Conservation (phyloP, 2,888 invertebrate genomes). For the Polylopha cassiicola region DNA sequence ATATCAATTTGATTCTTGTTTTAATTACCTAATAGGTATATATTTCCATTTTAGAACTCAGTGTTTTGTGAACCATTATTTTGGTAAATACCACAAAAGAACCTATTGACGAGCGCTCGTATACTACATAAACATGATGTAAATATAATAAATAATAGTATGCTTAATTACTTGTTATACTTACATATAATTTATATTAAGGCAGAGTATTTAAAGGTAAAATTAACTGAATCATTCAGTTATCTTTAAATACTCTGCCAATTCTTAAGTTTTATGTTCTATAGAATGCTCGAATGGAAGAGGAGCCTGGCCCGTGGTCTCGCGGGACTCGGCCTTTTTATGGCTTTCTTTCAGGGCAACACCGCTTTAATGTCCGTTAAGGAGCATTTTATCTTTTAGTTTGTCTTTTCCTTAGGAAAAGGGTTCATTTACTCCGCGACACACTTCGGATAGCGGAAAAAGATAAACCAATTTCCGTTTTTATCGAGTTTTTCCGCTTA, state of each 20-base stretch:
- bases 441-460: slow-evolving; percentile 60
- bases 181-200: no score
- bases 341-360: slow-evolving; percentile 58
- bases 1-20: no score
- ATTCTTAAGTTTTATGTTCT: slow-evolving; percentile 37
- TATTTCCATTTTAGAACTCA: no score
- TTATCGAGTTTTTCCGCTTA: slow-evolving; percentile 55
- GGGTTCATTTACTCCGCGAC: slow-evolving; percentile 68
- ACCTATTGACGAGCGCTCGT: no score
- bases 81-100: no score
- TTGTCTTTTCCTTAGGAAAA: slow-evolving; percentile 61
- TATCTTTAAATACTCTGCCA: slow-evolving; percentile 34
- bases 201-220: no score
- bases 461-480: slow-evolving; percentile 55
- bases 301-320: slow-evolving; percentile 37
- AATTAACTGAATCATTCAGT: slow-evolving; percentile 11
- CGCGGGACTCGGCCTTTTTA: slow-evolving; percentile 58
- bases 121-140: no score
- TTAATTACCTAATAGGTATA: no score
- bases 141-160: no score
- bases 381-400: slow-evolving; percentile 73
- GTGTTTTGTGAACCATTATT: no score
- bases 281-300: neutral
- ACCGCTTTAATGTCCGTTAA: slow-evolving; percentile 69
- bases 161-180: no score